Base-by-base conservation (phyloP, 2,888 invertebrate genomes). In the Anticlea derivata region DNA sequence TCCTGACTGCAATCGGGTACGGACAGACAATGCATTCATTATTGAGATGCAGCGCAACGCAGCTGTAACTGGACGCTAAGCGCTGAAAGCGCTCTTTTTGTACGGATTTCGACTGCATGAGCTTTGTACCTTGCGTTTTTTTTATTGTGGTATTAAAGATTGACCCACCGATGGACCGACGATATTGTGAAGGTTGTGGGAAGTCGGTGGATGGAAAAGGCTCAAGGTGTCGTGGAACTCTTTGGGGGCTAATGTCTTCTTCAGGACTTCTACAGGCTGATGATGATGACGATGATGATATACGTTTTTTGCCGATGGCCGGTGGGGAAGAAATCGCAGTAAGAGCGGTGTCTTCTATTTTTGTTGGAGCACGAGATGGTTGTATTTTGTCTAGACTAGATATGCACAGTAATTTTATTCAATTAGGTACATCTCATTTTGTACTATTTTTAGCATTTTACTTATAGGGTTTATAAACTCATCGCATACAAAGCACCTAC, bases 11-110 rank as follows among this genome's bases (percentile, higher is more conserved):
- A 77, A 82, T 80, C 79, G 66, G 75, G 65, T 70, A 75, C 76
- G 68, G 73, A 75, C 75, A 82, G 86, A 89, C 89, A 88, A 88
- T 86, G 82, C 87, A 80, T 87, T 87, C 86, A 86, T 87, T 86
- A 88, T 84, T 83, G 80, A 77, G 79, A 80, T 70, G 76, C 76
- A 66, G 67, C 59, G 63, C 58, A 44, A 59, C 57, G 63, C 72
- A 64, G 61, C 63, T 62, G 63, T 58, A 45, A 47, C 51, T 47
- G 50, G 50, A 46, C 54, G 50, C 20, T 50, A 50, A 45, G 47
- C 43, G 46, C 44, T 46, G 38, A 22, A 37, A 34, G 8, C 35
- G 44, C 37, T 41, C 31, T 48, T 56, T 58, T 56, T 52, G 53
- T 47, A 20, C 31, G 46, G 37, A 51, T 55, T 55, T 47, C 12